Percentiles rank a stretch among this genome's conserved stretches.
phyloP scores from a whole-genome alignment of 92 coral and sea anemone genomes.

The Epizoanthus stellaris region DNA sequence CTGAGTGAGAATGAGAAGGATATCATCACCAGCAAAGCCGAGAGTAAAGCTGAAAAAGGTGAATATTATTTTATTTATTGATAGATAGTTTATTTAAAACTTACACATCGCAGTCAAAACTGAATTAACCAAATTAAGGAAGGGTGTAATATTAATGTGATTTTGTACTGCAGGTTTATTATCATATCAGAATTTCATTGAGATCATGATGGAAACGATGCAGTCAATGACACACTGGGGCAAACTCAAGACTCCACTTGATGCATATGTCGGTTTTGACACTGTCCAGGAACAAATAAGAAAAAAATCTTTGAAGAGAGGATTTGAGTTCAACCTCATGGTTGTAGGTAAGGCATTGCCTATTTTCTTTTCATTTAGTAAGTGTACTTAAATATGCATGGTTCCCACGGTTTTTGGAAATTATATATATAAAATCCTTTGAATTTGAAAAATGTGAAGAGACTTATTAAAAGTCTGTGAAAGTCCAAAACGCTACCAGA shows the following conservation, averaged over 20 bases:
- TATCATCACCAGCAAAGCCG: conserved; percentile 93
- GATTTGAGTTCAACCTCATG: conserved; percentile 97
- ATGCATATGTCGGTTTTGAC: conserved; percentile 98
- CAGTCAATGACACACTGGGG: conserved; percentile 99
- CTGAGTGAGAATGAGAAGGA: too few species aligned
- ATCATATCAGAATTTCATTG: conserved; percentile 95
- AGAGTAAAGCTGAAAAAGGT: conserved; percentile 99
- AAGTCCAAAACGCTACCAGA: too few species aligned
- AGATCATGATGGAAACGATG: conserved; percentile 98
- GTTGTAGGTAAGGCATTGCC: conserved; percentile 87
- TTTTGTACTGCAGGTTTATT: conserved; percentile 72
- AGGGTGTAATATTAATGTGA: background rate
- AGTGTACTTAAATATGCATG: background rate
- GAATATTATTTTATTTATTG: background rate
- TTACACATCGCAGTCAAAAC: background rate
- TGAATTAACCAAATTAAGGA: background rate
- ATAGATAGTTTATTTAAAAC: too few species aligned
- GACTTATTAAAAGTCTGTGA: too few species aligned
- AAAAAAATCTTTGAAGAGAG: conserved; percentile 94
- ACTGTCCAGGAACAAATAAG: conserved; percentile 99
- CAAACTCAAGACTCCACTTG: conserved; percentile 87
- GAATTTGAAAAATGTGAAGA: too few species aligned
- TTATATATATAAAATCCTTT: too few species aligned
- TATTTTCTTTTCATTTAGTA: background rate
- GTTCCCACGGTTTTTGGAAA: background rate